These are phyloP conservation scores for Heterotis niloticus DNA, from an alignment of 2,113 vertebrate genomes.

Conservation along the genomic window DNA sequence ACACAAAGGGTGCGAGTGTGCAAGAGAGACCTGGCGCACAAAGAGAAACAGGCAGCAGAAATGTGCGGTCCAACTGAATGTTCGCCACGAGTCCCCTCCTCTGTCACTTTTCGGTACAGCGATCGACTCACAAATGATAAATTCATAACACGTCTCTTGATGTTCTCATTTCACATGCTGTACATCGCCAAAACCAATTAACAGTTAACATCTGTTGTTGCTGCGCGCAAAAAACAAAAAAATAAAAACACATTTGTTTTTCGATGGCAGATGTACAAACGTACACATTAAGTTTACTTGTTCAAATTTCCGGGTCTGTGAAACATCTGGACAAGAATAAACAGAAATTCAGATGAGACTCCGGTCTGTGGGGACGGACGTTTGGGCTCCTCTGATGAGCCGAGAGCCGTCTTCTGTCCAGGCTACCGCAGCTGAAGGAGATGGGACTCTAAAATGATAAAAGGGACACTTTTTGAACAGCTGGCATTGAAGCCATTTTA, in stretches of 20 bases:
- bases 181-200: constrained; percentile 35
- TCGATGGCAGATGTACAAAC: constrained; percentile 38
- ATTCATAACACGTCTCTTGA: not conserved
- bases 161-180: constrained; percentile 6
- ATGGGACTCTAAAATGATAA: not conserved
- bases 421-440: too few relatives aligned
- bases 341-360: not conserved
- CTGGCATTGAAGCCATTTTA: not conserved
- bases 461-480: not conserved
- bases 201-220: constrained; percentile 47
- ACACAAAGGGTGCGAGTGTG: too few relatives aligned
- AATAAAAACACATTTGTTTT: constrained; percentile 21
- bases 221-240: constrained; percentile 14
- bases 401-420: not conserved
- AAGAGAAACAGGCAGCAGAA: too few relatives aligned
- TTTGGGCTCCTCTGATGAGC: not conserved
- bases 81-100: not conserved
- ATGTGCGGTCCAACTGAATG: too few relatives aligned
- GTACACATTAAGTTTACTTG: constrained; percentile 18
- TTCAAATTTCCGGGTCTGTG: constrained; percentile 22
- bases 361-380: not conserved
- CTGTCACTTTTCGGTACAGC: not conserved
- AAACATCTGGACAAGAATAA: constrained; percentile 39
- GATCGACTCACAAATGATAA: not conserved
- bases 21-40: not conserved